Evolutionary conservation across 2,797 vertebrate species (phyloP).

Genomic region (Mormyrus hasselquistii): DNA sequence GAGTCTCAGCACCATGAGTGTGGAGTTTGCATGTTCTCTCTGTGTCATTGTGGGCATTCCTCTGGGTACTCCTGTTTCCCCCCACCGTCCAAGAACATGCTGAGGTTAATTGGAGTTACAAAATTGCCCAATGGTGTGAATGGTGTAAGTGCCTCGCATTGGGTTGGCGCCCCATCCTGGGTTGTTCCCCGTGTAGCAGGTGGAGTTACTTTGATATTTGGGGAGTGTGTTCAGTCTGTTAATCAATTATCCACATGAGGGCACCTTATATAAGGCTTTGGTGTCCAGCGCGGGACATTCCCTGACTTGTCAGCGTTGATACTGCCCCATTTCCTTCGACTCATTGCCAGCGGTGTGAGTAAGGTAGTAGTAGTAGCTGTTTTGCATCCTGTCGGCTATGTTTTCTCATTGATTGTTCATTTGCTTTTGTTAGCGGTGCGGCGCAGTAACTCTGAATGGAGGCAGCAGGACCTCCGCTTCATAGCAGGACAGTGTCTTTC

Average conservation of each 20-base stretch:
- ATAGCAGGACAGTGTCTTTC: not conserved
- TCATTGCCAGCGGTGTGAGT: not conserved
- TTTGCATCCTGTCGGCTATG: not conserved
- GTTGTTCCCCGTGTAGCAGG: not conserved
- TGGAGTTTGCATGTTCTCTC: not conserved
- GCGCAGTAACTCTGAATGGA: not conserved
- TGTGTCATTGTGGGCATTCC: not conserved
- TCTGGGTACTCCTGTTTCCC: not conserved
- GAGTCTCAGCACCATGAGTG: not conserved
- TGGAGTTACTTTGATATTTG: not conserved
- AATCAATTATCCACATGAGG: not conserved
- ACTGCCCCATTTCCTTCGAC: not conserved
- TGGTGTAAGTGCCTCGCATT: not conserved
- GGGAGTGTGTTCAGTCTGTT: not conserved
- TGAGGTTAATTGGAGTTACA: not conserved
- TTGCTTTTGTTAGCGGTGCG: too few species aligned
- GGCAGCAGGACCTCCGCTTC: not conserved
- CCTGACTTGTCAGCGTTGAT: not conserved
- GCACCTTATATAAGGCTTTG: not conserved
- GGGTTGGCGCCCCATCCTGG: not conserved
- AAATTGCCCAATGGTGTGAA: not conserved
- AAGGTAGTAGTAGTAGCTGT: not conserved
- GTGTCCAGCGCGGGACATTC: not conserved
- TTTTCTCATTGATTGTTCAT: not conserved
- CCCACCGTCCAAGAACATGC: not conserved